Conservation (phyloP, 2,888 invertebrate genomes). For the Papilio elwesi region DNA sequence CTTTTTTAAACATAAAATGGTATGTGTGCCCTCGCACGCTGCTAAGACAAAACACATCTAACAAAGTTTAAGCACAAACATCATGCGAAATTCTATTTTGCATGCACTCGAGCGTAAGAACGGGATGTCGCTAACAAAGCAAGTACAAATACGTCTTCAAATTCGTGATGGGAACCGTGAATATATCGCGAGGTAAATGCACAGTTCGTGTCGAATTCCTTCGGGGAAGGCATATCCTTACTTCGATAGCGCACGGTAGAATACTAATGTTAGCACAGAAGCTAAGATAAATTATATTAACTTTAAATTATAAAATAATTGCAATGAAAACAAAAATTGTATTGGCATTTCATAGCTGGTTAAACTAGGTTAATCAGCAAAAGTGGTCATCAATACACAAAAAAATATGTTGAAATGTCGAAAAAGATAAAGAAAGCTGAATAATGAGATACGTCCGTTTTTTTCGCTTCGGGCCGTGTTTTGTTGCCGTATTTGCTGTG, state of each 20-base stretch:
- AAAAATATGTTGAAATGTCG: no score
- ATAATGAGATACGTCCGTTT: no score
- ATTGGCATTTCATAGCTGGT: neutral
- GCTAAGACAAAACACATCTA: constrained; percentile 22
- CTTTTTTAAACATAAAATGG: neutral
- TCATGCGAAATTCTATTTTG: constrained; percentile 39
- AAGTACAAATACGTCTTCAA: constrained; percentile 42
- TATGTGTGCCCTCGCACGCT: neutral
- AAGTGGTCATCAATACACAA: neutral
- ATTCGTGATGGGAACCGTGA: constrained; percentile 42
- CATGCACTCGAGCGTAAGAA: constrained; percentile 41
- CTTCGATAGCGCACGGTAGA: constrained; percentile 13
- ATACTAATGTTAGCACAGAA: constrained; percentile 10
- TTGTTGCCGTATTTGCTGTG: no score
- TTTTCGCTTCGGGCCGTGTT: no score
- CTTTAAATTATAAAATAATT: neutral
- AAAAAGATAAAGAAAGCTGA: no score
- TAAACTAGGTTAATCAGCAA: neutral
- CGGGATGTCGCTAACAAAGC: constrained; percentile 41
- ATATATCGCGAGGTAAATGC: constrained; percentile 47
- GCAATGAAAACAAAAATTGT: neutral
- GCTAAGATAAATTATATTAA: neutral
- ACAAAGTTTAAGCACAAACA: constrained; percentile 35
- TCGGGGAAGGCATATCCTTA: constrained; percentile 37
- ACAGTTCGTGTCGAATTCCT: constrained; percentile 48